Evolutionary conservation across 2,797 vertebrate genomes (phyloP), one percentile per base, ranked within the genome.

Genomic region (Pangasius krempfi): DNA sequence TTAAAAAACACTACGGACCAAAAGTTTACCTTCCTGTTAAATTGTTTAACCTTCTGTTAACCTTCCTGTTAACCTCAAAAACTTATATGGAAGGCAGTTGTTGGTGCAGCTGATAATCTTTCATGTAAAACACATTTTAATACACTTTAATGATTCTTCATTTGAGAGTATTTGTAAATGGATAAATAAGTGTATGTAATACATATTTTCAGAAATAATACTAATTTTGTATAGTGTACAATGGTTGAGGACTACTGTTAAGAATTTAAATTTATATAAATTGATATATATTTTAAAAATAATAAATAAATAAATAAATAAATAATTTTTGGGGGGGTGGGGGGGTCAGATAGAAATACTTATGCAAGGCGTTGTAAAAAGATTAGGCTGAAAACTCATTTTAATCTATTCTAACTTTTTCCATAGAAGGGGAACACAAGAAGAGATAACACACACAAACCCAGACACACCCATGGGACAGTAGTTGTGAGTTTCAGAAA

Each of bases 401-500:
- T 64, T 83, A 64, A 83, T 83, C 80, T 83, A 64, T 83, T 83
- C 40, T 1, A 47, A 44, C 37, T 50, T 84, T 68, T 70, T 84
- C 47, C 47, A 33, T 33, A 22, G 62, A 68, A 3, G 64, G 30
- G 44, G 5, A 52, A 6, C 4, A 14, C 64, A 68, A 68, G 47
- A 70, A 14, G 20, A 54, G 83, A 84, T 84, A 84, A 84, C n/a
- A 33, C 56, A n/a, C 64, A 33, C 81, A 70, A 47, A 70, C 83
- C 22, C 72, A 78, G 64, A 86, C 86, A 88, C 82, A 86, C 81
- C 84, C 66, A 40, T 50, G 78, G n/a, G 54, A 88, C 64, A 70
- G 84, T 62, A 73, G 78, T 72, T 25, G 37, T 82, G 84, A 86
- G 81, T 27, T 88, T 50, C 78, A 72, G 52, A 50, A 58, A 60